Evolutionary conservation across 1,140 invertebrate species (phyloP), one percentile per base, ranked within the genome.

Genomic region (Drosophila tristis): DNA sequence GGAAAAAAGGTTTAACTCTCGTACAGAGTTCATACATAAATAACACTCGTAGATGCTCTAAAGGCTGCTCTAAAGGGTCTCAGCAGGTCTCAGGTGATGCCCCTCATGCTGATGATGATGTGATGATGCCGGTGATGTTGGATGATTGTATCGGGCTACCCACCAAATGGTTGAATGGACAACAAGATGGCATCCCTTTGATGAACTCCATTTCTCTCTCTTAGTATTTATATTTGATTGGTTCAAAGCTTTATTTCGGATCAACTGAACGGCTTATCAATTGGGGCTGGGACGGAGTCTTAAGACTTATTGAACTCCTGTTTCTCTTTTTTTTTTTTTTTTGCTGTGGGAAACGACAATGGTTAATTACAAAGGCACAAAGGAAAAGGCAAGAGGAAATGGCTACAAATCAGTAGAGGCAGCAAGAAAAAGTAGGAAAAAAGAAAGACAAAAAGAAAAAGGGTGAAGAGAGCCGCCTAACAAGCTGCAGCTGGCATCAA

Each of bases 401-500:
- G 16, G 47, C n/a, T 49, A 13, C n/a, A 49, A 23, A 26, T n/a
- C 48, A 50, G 13, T 51, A 35, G 62, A 35, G 54, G 62, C 43
- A 44, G 35, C 31, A 60, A 63, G 23, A 43, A 48, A 63, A 61
- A 43, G 9, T 6, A 26, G 20, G 51, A 48, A 25, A 63, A 56
- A 58, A 35, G 20, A 43, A 25, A 6, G 9, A 49, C 11, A n/a
- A 25, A 31, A 23, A 31, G 42, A 55, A 50, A 47, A 49, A 43
- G n/a, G 16, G 11, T 25, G 4, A 47, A 55, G 25, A 39, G 16
- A 54, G 43, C 43, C 63, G 74, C 59, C 60, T 71, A 77, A 78
- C 74, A 78, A 78, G 74, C 70, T 70, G 67, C 74, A 78, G 74
- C 74, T 78, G 74, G 74, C 74, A 78, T 78, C 74, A 78, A 78